Conservation (phyloP, 2,113 vertebrate species). For the Candoia aspera region DNA sequence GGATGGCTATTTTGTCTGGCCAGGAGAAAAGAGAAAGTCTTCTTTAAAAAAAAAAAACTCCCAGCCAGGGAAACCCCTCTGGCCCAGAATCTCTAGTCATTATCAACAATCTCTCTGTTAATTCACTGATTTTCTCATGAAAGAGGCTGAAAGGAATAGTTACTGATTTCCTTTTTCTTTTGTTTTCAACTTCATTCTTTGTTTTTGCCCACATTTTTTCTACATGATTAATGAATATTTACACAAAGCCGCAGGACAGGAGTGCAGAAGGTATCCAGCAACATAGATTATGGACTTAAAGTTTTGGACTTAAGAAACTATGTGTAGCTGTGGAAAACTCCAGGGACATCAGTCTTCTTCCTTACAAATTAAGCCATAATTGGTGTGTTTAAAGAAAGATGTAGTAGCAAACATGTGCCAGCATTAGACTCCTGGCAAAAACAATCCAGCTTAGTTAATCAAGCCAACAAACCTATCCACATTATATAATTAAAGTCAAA, state of each 20-base stretch:
- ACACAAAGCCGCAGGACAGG: neutral
- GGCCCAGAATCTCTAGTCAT: neutral
- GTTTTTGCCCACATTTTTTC: conserved; percentile 2
- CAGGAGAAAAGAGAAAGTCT: conserved; percentile 6
- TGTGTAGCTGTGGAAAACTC: neutral
- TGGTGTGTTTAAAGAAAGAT: neutral
- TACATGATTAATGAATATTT: neutral
- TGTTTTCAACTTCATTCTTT: neutral
- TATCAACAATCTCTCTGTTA: neutral
- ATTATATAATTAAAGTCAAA: neutral
- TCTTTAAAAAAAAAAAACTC: neutral
- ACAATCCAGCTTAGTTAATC: neutral
- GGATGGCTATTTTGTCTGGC: neutral
- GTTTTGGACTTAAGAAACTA: neutral
- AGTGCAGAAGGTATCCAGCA: neutral
- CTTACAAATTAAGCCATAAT: neutral
- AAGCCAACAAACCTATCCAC: neutral
- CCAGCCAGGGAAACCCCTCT: conserved; percentile 9
- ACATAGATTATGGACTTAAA: neutral
- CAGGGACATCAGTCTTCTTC: neutral
- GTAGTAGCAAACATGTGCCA: neutral
- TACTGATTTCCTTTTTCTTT: neutral
- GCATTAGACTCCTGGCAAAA: neutral
- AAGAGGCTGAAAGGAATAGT: neutral
- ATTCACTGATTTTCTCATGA: neutral